phyloP scores from a whole-genome alignment of 1,140 invertebrate species.

The Aphaenogaster ashmeadi region DNA sequence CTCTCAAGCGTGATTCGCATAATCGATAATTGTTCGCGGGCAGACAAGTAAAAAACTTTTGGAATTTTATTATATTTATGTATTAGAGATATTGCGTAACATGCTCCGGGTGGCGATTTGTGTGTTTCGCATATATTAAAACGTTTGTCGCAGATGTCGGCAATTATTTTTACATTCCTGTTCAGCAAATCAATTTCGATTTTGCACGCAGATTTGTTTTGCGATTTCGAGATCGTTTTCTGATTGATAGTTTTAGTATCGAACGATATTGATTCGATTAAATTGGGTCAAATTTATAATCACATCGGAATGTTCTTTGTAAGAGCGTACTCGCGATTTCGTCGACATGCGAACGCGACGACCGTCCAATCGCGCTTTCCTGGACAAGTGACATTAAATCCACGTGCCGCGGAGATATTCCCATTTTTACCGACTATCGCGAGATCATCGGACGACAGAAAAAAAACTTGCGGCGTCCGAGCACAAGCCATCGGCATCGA shows the following conservation, averaged over 20 bases:
- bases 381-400: slow-evolving; percentile 70
- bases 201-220: neutral
- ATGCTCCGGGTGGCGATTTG: neutral
- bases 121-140: neutral
- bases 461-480: slow-evolving; percentile 66
- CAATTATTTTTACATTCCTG: neutral
- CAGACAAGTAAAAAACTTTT: neutral
- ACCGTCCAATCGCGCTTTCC: neutral
- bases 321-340: neutral
- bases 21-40: neutral
- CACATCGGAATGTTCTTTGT: neutral
- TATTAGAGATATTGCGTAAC: neutral
- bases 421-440: slow-evolving; percentile 56
- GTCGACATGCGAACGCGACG: neutral
- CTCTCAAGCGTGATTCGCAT: neutral
- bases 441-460: slow-evolving; percentile 71
- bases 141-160: neutral
- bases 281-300: neutral
- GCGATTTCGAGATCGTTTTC: neutral
- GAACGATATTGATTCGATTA: neutral
- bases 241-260: neutral
- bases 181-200: neutral
- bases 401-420: slow-evolving; percentile 67
- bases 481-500: slow-evolving; percentile 73
- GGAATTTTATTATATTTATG: neutral